Conservation (phyloP, 2,888 invertebrate genomes). For the Orchesellides sinensis region DNA sequence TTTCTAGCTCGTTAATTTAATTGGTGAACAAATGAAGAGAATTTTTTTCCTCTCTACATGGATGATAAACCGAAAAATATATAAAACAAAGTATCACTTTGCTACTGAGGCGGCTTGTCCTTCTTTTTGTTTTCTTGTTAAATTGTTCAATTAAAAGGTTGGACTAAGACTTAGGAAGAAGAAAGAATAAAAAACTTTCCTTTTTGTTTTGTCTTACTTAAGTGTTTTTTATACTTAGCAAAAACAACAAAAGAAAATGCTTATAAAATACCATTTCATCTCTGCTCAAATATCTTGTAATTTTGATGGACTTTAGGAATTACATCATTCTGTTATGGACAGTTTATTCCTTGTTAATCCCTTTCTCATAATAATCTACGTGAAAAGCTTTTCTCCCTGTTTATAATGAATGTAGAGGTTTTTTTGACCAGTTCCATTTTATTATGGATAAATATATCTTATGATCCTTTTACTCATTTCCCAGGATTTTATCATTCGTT, state of each 20-base stretch:
- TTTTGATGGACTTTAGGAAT: conserved; percentile 45
- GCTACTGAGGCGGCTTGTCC: no score
- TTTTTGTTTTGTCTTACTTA: conserved; percentile 6
- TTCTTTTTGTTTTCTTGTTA: conserved; percentile 16
- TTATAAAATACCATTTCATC: not conserved
- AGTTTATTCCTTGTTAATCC: conserved; percentile 32
- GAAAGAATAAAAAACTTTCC: conserved; percentile 11
- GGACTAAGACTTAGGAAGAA: not conserved
- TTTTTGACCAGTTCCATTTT: not conserved
- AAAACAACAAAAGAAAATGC: not conserved
- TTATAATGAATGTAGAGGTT: not conserved
- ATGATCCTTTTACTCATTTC: not conserved
- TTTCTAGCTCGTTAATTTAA: conserved; percentile 59
- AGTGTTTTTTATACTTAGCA: not conserved
- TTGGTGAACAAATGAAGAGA: conserved; percentile 57
- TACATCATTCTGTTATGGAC: conserved; percentile 21
- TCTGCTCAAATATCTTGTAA: not conserved
- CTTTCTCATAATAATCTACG: conserved; percentile 33
- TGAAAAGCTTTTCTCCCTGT: not conserved
- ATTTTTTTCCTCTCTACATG: conserved; percentile 11
- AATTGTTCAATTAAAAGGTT: conserved; percentile 55
- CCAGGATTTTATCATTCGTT: not conserved
- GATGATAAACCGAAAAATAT: not conserved
- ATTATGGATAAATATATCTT: not conserved
- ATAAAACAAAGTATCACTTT: not conserved